Percentiles rank a stretch among this genome's conserved stretches.
Evolutionary conservation across 2,888 invertebrate species (phyloP).

Genomic region (Tachina grossa): DNA sequence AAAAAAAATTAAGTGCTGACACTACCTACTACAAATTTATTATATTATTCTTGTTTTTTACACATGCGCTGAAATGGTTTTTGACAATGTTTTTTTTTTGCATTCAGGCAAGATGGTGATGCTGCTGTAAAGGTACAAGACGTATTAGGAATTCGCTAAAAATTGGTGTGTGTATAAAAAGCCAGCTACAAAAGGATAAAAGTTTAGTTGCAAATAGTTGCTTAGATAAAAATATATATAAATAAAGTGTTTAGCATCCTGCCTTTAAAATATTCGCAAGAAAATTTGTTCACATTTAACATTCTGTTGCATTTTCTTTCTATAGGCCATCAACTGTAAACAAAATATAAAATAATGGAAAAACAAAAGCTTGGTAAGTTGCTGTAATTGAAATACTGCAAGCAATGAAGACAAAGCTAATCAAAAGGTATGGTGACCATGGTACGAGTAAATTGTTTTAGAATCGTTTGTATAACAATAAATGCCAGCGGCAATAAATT

Average conservation of each 20-base stretch:
- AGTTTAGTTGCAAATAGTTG: conserved; percentile 76
- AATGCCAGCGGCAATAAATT: neutral
- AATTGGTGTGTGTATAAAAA: conserved; percentile 74
- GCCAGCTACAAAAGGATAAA: conserved; percentile 72
- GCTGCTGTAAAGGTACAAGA: conserved; percentile 14
- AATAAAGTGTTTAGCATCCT: conserved; percentile 14
- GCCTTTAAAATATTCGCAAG: neutral
- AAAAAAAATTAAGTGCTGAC: conserved; percentile 5
- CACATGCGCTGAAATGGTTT: conserved; percentile 52
- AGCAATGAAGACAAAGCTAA: neutral
- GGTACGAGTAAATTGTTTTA: neutral
- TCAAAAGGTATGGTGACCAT: neutral
- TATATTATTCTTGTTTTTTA: conserved; percentile 20
- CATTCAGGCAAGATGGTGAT: conserved; percentile 26
- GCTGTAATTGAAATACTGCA: neutral
- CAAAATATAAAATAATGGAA: conserved; percentile 12
- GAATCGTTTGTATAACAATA: neutral
- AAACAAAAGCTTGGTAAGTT: conserved; percentile 40
- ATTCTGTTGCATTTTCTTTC: neutral
- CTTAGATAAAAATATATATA: conserved; percentile 25
- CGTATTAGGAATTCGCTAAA: conserved; percentile 9
- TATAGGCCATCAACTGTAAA: neutral
- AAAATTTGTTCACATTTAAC: neutral
- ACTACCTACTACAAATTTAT: conserved; percentile 22
- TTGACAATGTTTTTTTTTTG: neutral